Conservation (phyloP, 2,797 vertebrate species). For the Paedocypris micromegethes region DNA sequence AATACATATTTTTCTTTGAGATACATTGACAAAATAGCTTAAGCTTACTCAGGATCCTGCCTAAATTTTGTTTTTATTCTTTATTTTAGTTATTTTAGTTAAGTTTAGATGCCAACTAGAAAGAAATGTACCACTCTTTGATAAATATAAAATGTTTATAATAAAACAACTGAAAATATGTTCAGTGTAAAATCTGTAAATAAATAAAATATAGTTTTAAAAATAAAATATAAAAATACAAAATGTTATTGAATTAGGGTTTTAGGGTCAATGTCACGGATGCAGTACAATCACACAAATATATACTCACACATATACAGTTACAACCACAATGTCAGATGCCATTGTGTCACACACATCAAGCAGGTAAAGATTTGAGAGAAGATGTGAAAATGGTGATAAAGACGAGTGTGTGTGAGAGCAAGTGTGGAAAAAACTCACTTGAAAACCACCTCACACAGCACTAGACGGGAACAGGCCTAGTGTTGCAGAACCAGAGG, state of each 20-base stretch:
- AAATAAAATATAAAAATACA: too few relatives aligned
- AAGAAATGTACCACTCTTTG: too few relatives aligned
- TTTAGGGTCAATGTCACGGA: background rate
- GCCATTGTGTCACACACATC: background rate
- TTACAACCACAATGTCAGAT: background rate
- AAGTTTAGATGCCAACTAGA: too few relatives aligned
- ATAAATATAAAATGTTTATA: too few relatives aligned
- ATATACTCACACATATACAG: conserved; percentile 8
- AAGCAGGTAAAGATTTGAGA: background rate
- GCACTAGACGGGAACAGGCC: conserved; percentile 88
- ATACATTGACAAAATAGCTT: too few relatives aligned
- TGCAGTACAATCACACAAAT: conserved; percentile 3
- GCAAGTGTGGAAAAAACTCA: conserved; percentile 55
- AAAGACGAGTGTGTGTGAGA: conserved; percentile 7
- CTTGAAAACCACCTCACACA: conserved; percentile 69
- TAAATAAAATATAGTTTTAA: background rate
- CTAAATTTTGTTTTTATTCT: too few relatives aligned
- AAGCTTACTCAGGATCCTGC: too few relatives aligned
- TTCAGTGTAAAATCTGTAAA: background rate
- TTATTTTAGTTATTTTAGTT: too few relatives aligned
- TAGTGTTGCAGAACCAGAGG: conserved; percentile 92
- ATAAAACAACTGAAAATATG: too few relatives aligned
- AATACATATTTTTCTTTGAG: too few relatives aligned
- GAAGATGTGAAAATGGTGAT: conserved; percentile 1
- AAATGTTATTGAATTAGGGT: background rate